A percentile compares a stretch with the other conserved stretches of the same genome.
Conservation (phyloP, 2,888 invertebrate genomes). For the Helleia helle region DNA sequence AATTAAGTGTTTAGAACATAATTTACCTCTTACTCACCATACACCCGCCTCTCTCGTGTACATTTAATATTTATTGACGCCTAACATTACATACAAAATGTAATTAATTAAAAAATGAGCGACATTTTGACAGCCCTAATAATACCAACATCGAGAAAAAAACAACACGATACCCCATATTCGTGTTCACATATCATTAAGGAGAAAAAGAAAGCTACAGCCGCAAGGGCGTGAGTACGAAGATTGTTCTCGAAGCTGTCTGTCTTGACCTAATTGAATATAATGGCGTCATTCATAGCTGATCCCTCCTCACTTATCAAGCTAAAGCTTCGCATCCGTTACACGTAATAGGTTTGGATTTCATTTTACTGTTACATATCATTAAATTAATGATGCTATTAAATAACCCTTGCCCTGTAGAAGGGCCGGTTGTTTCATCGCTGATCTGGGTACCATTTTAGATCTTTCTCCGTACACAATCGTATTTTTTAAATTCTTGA, state of each 20-base stretch:
- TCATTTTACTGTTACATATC: constrained; percentile 44
- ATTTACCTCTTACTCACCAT: too few relatives aligned
- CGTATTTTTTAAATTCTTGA: constrained; percentile 4
- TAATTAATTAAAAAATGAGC: too few relatives aligned
- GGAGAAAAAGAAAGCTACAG: constrained; percentile 61
- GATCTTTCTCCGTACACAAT: neutral
- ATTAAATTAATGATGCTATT: constrained; percentile 48
- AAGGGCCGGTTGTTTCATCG: constrained; percentile 29
- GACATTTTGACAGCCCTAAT: constrained; percentile 7
- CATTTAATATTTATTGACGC: too few relatives aligned
- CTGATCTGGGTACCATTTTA: constrained; percentile 21
- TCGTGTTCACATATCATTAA: constrained; percentile 59
- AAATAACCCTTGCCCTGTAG: constrained; percentile 34
- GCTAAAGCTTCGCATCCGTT: constrained; percentile 20
- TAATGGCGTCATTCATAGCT: constrained; percentile 63
- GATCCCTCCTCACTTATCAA: constrained; percentile 51
- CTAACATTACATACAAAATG: too few relatives aligned
- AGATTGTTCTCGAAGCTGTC: constrained; percentile 65
- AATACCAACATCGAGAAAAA: constrained; percentile 4
- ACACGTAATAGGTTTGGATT: constrained; percentile 30
- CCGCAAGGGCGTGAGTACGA: constrained; percentile 52
- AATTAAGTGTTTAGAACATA: too few relatives aligned
- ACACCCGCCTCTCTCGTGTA: too few relatives aligned
- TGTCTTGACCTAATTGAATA: constrained; percentile 70
- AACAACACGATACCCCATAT: constrained; percentile 39